Base-by-base conservation (phyloP, 1,140 invertebrate species). In the Anastrepha obliqua region DNA sequence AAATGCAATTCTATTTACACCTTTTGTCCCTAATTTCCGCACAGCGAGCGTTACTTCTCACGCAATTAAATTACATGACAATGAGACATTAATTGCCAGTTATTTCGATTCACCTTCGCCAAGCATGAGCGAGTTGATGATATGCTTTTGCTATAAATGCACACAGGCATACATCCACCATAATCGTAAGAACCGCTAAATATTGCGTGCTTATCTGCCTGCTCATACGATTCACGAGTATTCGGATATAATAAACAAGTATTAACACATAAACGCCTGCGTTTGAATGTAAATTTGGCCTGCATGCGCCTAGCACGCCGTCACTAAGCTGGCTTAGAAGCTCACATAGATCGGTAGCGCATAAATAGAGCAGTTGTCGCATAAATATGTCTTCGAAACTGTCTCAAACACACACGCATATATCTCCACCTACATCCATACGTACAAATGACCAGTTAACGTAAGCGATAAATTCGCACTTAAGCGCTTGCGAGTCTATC, bases 81-180 rank as follows among this genome's bases (percentile, higher is more conserved):
- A 81, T 81, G 74, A 81, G 74, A 81, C 74, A 81, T 81, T 55
- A 81, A 81, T 81, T 81, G 74, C 20, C 17, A n/a, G 74, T 81
- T 44, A 81, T 81, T 81, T 51, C 13, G n/a, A 81, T 81, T 81
- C 74, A 81, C 74, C 74, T 81, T 81, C 74, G 74, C 20, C 74
- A 20, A 55, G 74, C 74, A 29, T 55, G 74, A 81, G 74, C 55
- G 51, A 81, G 44, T n/a, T 81, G 74, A 81, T 55, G 74, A 81
- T 55, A 58, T 81, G 67, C 7, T 29, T 9, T 58, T 44, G 64
- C 39, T 62, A 55, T 55, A 55, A 8, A 55, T 55, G 3, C 11
- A 55, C 51, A 55, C 11, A 55, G 0, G 11, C 11, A 3, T 11
- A 55, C 11, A 8, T 58, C 20, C 9, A 44, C 47, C 51, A 58